Evolutionary conservation across 1,140 invertebrate species (phyloP), one percentile per base, ranked within the genome.

Genomic region (Prorops nasuta): DNA sequence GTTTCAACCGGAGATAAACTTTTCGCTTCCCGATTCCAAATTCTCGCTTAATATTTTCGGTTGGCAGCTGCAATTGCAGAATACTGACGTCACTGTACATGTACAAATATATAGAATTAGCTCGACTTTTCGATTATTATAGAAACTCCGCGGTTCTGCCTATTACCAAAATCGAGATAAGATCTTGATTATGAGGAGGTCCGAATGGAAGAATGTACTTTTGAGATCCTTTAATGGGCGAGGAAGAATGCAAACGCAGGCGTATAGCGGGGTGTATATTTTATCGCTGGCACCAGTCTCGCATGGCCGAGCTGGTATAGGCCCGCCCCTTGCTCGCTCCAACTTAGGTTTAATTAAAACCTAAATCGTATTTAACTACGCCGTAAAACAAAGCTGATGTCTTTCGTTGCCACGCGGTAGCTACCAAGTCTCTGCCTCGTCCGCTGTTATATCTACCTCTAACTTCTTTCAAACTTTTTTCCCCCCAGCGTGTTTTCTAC

Each of bases 341-440:
- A 52, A 67, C 55, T 58, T 62, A 60, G 55, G 53, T 60, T 63
- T 61, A 67, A 69, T 67, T 70, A 71, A 70, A 70, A 64, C 52
- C 56, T 61, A 64, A 69, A 71, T 71, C 63, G 61, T 60, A 63
- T 65, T 69, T 69, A 67, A 71, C 53, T 58, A 60, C 54, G 51
- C 55, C 60, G 56, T 69, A 65, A 69, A 70, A 67, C 59, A 67
- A 65, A 62, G 47, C 60, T 44, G 61, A 64, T 63, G 62, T 57
- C 59, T 66, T 56, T 62, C 56, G 50, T 56, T 47, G 49, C 53
- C 35, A 46, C 38, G 55, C 49, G 49, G 57, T 55, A 60, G 58
- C 58, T 47, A 60, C 49, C 58, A 49, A 61, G n/a, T n/a, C n/a
- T n/a, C 28, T 32, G 45, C 36, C 34, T 46, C 24, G 38, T 44